Conservation (phyloP, 92 coral and sea anemone genomes). For the Hydrozoanthus gracilis region DNA sequence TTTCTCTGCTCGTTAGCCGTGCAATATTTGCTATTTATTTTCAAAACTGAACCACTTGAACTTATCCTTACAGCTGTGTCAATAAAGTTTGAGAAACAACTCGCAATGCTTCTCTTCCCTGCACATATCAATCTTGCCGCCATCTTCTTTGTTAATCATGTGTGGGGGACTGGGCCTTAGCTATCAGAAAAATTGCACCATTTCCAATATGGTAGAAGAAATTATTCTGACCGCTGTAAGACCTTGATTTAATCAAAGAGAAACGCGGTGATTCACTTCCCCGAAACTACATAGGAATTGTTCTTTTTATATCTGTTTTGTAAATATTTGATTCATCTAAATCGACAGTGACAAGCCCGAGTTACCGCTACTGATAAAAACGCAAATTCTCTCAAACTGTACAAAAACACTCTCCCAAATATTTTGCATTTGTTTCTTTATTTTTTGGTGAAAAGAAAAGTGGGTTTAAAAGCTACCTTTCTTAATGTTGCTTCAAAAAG, state of each 20-base stretch:
- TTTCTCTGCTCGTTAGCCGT: slow-evolving; percentile 2
- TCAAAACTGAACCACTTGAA: not conserved
- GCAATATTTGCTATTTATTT: not conserved
- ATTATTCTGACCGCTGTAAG: too few species aligned
- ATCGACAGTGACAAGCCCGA: not conserved
- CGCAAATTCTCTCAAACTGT: slow-evolving; percentile 7
- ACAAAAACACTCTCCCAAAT: too few species aligned
- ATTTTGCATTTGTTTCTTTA: not conserved
- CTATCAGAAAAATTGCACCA: slow-evolving; percentile 56
- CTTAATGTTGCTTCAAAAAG: not conserved
- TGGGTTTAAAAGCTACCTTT: not conserved
- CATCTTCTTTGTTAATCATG: slow-evolving; percentile 32
- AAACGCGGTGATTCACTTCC: not conserved
- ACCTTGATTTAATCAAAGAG: not conserved
- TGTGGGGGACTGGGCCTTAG: too few species aligned
- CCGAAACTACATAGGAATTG: not conserved
- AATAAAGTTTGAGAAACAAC: slow-evolving; percentile 6
- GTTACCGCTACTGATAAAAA: not conserved
- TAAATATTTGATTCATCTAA: not conserved
- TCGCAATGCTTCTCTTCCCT: not conserved
- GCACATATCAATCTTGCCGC: slow-evolving; percentile 30
- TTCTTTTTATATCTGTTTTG: not conserved
- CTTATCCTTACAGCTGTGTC: not conserved
- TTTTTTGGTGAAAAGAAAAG: not conserved
- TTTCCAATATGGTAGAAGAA: slow-evolving; percentile 59